Conservation (phyloP, 2,797 vertebrate species). For the Brachyrhaphis roseni region DNA sequence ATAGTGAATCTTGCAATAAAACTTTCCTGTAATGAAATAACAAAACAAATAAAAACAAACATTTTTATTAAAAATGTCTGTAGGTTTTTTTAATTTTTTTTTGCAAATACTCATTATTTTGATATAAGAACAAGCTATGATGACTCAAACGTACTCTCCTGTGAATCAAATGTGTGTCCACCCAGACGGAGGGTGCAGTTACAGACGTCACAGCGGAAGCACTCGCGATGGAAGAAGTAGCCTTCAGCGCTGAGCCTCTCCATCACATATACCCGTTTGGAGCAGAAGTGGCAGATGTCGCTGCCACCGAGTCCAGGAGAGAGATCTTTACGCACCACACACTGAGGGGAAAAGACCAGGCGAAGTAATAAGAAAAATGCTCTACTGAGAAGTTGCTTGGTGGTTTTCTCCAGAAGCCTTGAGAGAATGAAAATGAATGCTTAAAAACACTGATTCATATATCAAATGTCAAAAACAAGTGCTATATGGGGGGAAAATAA, state of each 20-base stretch:
- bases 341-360: conserved; percentile 71
- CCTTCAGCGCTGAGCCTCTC: conserved; percentile 94
- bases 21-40: conserved; percentile 82
- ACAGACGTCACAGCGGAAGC: conserved; percentile 93
- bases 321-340: conserved; percentile 81
- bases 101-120: background rate
- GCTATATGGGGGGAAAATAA: background rate
- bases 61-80: background rate
- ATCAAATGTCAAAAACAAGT: background rate
- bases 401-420: background rate
- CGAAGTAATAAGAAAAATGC: background rate
- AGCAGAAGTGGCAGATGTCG: conserved; percentile 93
- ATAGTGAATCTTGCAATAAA: conserved; percentile 96
- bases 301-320: conserved; percentile 88
- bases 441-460: background rate
- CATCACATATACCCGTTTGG: conserved; percentile 94
- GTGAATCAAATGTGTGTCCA: conserved; percentile 87
- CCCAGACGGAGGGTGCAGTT: conserved; percentile 88
- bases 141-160: conserved; percentile 82
- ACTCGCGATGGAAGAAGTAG: conserved; percentile 94
- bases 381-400: accelerated
- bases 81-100: background rate
- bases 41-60: background rate
- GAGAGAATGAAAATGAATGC: background rate
- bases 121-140: background rate